Percentiles rank a stretch among this genome's conserved stretches.
These are phyloP conservation scores for Entosphenus tridentatus DNA, from an alignment of 2,113 vertebrate genomes.

Conservation along the genomic window DNA sequence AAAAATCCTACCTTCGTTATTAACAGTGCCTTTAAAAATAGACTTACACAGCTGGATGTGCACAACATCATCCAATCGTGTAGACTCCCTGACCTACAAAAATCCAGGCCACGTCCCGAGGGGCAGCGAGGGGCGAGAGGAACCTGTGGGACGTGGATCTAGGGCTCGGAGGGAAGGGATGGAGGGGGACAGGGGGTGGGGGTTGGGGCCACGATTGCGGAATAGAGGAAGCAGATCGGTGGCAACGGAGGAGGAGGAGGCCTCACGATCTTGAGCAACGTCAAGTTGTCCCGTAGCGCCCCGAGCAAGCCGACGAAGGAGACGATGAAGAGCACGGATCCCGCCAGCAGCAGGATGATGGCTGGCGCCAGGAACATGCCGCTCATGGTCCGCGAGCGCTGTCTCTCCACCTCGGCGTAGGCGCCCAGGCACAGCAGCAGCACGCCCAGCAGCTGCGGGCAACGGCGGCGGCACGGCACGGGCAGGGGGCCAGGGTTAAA, in stretches of 20 bases:
- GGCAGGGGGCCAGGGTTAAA: no score
- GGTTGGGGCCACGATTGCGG: not conserved
- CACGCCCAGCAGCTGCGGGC: constrained; percentile 35
- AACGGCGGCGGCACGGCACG: no score
- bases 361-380: constrained; percentile 56
- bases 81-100: no score
- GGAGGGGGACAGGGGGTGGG: not conserved
- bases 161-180: not conserved
- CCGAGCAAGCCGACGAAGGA: constrained; percentile 55
- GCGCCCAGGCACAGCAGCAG: constrained; percentile 43
- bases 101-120: not conserved
- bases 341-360: constrained; percentile 48
- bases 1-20: no score
- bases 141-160: not conserved
- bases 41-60: no score
- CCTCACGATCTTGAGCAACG: constrained; percentile 43
- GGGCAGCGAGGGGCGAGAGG: not conserved
- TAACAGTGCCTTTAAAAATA: no score
- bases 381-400: constrained; percentile 52
- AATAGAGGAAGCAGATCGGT: not conserved
- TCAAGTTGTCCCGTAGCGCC: constrained; percentile 49
- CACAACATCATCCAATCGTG: no score
- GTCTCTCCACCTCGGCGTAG: constrained; percentile 54
- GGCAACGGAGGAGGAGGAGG: not conserved
- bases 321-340: constrained; percentile 45